Conservation (phyloP, 2,888 invertebrate species). For the Eucera pruinosa region DNA sequence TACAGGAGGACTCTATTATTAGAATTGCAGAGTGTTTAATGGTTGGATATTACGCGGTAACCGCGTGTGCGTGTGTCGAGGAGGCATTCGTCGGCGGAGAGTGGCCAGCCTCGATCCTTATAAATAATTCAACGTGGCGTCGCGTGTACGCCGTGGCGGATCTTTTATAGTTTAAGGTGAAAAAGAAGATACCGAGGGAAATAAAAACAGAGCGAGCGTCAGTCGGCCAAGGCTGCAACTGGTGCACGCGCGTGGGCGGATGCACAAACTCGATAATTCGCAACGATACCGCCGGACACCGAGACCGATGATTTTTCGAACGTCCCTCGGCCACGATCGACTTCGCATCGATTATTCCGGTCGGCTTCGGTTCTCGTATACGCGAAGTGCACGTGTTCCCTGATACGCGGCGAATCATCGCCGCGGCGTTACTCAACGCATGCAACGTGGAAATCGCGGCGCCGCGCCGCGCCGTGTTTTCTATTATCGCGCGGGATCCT, state of each 20-base stretch:
- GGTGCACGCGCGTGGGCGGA: conserved; percentile 58
- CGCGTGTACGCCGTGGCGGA: conserved; percentile 24
- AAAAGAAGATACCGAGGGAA: conserved; percentile 49
- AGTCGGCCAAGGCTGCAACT: conserved; percentile 69
- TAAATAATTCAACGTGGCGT: conserved; percentile 66
- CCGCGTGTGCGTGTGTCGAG: conserved; percentile 39
- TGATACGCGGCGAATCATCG: conserved; percentile 2
- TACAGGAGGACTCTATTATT: conserved; percentile 50
- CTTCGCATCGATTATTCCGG: not conserved
- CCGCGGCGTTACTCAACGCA: conserved; percentile 6
- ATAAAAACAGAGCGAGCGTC: conserved; percentile 41
- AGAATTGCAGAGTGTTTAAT: conserved; percentile 54
- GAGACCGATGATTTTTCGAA: no score
- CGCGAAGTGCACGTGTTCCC: no score
- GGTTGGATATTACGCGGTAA: conserved; percentile 49
- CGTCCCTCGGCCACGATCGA: not conserved
- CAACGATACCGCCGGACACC: no score
- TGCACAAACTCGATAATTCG: conserved; percentile 18
- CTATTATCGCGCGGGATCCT: conserved; percentile 9
- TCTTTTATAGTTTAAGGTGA: conserved; percentile 59
- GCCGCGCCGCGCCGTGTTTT: conserved; percentile 8
- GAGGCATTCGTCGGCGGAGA: conserved; percentile 20
- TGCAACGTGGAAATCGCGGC: conserved; percentile 8
- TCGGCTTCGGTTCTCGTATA: no score
- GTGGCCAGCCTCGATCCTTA: conserved; percentile 49